phyloP scores from a whole-genome alignment of 2,888 invertebrate genomes.

The Furcula furcula region DNA sequence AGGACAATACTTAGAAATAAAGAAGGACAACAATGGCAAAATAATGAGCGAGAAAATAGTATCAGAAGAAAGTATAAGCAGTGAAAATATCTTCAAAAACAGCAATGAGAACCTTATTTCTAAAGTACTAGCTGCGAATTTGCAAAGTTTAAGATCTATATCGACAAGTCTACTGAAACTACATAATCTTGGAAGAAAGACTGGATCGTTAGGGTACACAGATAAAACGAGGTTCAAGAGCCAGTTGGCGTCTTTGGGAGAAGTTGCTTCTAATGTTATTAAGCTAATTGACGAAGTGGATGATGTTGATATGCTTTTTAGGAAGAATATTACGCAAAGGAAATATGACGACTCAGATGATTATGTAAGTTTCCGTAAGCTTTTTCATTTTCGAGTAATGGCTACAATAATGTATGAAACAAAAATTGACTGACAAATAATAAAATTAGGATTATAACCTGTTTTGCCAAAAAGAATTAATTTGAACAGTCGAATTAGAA shows the following conservation, averaged over 20 bases:
- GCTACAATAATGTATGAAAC: too few relatives aligned
- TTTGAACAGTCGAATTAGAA: too few relatives aligned
- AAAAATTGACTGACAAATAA: too few relatives aligned
- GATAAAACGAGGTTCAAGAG: conserved; percentile 82
- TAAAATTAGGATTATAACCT: too few relatives aligned
- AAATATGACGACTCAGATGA: conserved; percentile 39
- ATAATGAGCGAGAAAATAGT: conserved; percentile 73
- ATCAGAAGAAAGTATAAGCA: conserved; percentile 67
- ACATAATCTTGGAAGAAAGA: conserved; percentile 82
- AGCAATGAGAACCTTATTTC: conserved; percentile 63
- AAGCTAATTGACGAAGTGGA: conserved; percentile 79
- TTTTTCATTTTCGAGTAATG: too few relatives aligned
- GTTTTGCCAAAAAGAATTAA: too few relatives aligned
- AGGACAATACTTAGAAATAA: conserved; percentile 85
- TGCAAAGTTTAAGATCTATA: conserved; percentile 80
- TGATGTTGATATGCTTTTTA: conserved; percentile 70
- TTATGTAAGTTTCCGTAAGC: conserved; percentile 34
- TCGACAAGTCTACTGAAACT: conserved; percentile 82
- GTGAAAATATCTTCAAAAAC: conserved; percentile 62
- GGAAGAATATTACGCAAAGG: conserved; percentile 54
- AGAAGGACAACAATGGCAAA: conserved; percentile 75
- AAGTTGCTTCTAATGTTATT: conserved; percentile 81
- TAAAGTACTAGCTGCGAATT: conserved; percentile 75
- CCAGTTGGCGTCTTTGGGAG: conserved; percentile 78
- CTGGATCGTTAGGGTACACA: conserved; percentile 74